Evolutionary conservation across 2,797 vertebrate genomes (phyloP).

Genomic region (Varecia variegata): DNA sequence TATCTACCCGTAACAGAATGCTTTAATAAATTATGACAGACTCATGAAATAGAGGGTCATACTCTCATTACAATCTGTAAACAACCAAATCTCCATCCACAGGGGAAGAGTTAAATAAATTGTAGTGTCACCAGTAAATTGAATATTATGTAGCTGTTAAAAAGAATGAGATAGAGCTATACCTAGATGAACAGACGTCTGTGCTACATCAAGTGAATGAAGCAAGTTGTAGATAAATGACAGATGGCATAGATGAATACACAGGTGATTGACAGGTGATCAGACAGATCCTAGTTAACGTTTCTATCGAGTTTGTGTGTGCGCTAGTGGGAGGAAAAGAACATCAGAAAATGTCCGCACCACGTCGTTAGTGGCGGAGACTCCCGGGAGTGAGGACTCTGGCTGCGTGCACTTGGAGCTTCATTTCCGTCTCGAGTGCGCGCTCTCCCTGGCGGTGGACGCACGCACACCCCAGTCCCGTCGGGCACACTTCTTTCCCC

Average conservation of each 20-base stretch:
- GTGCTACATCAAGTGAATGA: neutral
- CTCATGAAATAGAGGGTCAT: neutral
- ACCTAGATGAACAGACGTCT: neutral
- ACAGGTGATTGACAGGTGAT: neutral
- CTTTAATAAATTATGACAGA: neutral
- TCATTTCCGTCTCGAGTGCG: neutral
- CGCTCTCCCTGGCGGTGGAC: neutral
- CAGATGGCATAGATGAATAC: neutral
- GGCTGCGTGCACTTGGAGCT: neutral
- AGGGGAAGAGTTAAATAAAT: neutral
- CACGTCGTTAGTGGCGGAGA: no score
- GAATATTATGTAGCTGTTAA: conserved; percentile 32
- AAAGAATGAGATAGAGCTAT: neutral
- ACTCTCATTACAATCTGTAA: neutral
- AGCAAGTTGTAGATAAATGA: neutral
- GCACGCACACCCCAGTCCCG: no score
- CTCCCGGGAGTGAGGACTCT: neutral
- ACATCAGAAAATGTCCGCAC: neutral
- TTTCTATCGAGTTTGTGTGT: neutral
- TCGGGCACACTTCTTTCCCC: neutral
- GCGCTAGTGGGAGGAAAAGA: neutral
- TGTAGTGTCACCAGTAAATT: neutral
- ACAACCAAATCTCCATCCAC: conserved; percentile 21
- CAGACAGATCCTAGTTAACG: neutral
- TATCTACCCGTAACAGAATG: neutral